Evolutionary conservation across 2,113 vertebrate genomes (phyloP).

Genomic region (Neoarius graeffei): DNA sequence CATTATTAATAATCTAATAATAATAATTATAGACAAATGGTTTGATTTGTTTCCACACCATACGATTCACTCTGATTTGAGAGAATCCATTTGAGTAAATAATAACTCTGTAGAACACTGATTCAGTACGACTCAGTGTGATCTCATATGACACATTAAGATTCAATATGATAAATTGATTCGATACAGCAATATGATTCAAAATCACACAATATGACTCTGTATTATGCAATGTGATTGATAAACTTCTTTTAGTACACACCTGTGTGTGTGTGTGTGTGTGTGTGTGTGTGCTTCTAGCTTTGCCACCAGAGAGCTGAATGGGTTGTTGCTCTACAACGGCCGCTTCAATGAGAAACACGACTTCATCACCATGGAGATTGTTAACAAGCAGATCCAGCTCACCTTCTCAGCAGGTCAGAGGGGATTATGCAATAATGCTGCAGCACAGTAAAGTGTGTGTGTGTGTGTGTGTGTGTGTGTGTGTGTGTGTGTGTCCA

Average conservation of each 20-base stretch:
- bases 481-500: constrained; percentile 20
- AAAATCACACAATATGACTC: background rate
- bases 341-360: constrained; percentile 95
- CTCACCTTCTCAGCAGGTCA: constrained; percentile 94
- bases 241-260: background rate
- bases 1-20: background rate
- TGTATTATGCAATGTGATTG: background rate
- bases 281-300: constrained; percentile 62
- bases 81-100: background rate
- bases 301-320: constrained; percentile 86
- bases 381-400: constrained; percentile 89
- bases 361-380: constrained; percentile 92
- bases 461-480: background rate
- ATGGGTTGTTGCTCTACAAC: constrained; percentile 89
- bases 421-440: background rate
- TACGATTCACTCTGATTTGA: background rate
- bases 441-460: background rate
- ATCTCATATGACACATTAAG: no score
- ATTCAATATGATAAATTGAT: background rate
- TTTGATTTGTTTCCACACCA: background rate
- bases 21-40: no score
- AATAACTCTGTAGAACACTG: background rate
- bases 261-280: constrained; percentile 24
- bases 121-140: background rate
- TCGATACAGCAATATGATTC: background rate